Conservation (phyloP, 2,888 invertebrate genomes). For the Netelia fuscicornis region DNA sequence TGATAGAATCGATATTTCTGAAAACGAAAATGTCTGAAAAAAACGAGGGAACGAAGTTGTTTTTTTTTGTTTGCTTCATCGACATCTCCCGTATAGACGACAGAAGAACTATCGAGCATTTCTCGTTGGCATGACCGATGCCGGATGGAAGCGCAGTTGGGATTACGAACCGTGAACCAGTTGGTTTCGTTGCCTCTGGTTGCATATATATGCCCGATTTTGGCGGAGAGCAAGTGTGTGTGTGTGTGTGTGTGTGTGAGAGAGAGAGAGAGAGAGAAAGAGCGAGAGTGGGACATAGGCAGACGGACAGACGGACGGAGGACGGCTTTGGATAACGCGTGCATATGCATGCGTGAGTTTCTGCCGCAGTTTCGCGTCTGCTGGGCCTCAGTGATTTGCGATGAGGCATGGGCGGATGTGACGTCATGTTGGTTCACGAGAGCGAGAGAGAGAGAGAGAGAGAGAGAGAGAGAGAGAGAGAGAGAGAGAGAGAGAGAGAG, state of each 20-base stretch:
- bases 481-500: slow-evolving; percentile 72
- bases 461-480: slow-evolving; percentile 71
- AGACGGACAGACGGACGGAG: slow-evolving; percentile 17
- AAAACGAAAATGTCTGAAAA: background rate
- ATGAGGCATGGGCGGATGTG: slow-evolving; percentile 83
- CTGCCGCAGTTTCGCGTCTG: slow-evolving; percentile 59
- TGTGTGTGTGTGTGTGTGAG: slow-evolving; percentile 18
- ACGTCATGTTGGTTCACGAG: slow-evolving; percentile 77
- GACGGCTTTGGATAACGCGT: slow-evolving; percentile 24
- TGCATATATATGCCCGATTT: slow-evolving; percentile 2
- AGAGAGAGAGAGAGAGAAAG: too few relatives aligned
- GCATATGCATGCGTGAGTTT: slow-evolving; percentile 61
- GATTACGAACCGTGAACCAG: slow-evolving; percentile 36
- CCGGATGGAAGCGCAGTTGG: slow-evolving; percentile 42
- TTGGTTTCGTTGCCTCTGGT: slow-evolving; percentile 40
- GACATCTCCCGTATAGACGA: slow-evolving; percentile 33
- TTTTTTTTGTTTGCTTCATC: slow-evolving; percentile 29
- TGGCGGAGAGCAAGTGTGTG: slow-evolving; percentile 47
- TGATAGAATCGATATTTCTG: slow-evolving; percentile 1
- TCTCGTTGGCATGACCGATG: slow-evolving; percentile 47
- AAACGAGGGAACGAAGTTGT: background rate
- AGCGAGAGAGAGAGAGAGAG: slow-evolving; percentile 69
- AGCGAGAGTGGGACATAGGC: slow-evolving; percentile 34
- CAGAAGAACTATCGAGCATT: slow-evolving; percentile 38
- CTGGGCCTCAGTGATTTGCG: slow-evolving; percentile 72